Conservation (phyloP, 2,888 invertebrate species). For the Chrysolina haemoptera region DNA sequence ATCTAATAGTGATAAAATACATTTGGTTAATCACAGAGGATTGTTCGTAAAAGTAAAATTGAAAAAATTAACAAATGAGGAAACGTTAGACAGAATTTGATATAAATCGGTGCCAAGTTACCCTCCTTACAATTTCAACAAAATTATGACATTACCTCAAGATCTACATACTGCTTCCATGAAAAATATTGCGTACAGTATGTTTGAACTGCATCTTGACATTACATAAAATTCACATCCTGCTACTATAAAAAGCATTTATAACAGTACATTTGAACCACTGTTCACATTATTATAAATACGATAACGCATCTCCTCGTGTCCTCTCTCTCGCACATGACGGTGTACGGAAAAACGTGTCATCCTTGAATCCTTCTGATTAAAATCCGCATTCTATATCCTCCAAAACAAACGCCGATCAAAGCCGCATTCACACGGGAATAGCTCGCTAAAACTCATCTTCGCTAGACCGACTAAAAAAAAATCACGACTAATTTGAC, state of each 20-base stretch:
- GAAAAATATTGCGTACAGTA: too few relatives aligned
- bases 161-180: too few relatives aligned
- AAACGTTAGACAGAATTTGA: too few relatives aligned
- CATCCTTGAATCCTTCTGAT: constrained; percentile 27
- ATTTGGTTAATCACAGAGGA: too few relatives aligned
- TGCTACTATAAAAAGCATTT: background rate
- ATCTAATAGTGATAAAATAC: too few relatives aligned
- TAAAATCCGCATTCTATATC: constrained; percentile 32
- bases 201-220: background rate
- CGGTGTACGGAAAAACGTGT: constrained; percentile 23
- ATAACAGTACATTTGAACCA: constrained; percentile 6
- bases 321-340: background rate
- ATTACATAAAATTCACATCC: background rate
- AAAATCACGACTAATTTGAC: constrained; percentile 30
- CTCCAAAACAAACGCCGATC: constrained; percentile 22
- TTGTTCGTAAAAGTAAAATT: too few relatives aligned
- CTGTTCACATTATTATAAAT: constrained; percentile 1
- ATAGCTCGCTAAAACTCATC: constrained; percentile 10
- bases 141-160: too few relatives aligned
- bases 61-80: too few relatives aligned
- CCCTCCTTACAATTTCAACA: too few relatives aligned
- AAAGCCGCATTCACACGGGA: constrained; percentile 43
- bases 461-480: constrained; percentile 10
- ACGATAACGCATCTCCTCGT: background rate
- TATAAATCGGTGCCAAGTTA: too few relatives aligned